Conservation (phyloP, 1,140 invertebrate species). For the Saxidomus purpurata region DNA sequence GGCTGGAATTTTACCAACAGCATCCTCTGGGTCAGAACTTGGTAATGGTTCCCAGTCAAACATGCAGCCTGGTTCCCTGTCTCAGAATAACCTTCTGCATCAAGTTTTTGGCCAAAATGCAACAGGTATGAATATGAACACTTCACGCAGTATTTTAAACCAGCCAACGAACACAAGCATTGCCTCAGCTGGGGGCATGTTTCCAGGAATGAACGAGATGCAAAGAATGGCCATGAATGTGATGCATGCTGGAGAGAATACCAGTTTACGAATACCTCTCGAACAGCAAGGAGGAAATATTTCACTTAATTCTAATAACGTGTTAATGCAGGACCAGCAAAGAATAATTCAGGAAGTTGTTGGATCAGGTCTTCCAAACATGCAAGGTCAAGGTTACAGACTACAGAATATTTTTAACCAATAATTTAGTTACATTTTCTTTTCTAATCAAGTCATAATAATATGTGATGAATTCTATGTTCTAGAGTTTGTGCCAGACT, state of each 20-base stretch:
- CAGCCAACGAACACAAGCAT: background rate
- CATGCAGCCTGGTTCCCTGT: background rate
- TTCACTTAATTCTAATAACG: background rate
- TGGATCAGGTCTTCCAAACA: slow-evolving; percentile 23
- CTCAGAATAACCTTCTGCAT: slow-evolving; percentile 11
- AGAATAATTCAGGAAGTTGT: slow-evolving; percentile 54
- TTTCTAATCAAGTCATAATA: too few species aligned
- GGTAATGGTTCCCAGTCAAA: slow-evolving; percentile 11
- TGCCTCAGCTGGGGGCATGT: background rate
- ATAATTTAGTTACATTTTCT: background rate
- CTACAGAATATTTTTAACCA: slow-evolving; percentile 49
- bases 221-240: slow-evolving; percentile 22
- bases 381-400: slow-evolving; percentile 40
- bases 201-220: background rate
- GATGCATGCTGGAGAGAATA: slow-evolving; percentile 2
- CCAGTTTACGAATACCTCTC: background rate
- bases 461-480: too few species aligned
- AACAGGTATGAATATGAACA: background rate
- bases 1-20: slow-evolving; percentile 55
- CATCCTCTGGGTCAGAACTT: background rate
- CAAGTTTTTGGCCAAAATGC: background rate
- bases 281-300: background rate
- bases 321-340: slow-evolving; percentile 31
- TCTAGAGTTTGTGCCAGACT: too few species aligned
- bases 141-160: slow-evolving; percentile 5